Percentiles rank a stretch among this genome's conserved stretches.
phyloP scores from a whole-genome alignment of 2,113 vertebrate genomes.

The Melanotaenia duboulayi region DNA sequence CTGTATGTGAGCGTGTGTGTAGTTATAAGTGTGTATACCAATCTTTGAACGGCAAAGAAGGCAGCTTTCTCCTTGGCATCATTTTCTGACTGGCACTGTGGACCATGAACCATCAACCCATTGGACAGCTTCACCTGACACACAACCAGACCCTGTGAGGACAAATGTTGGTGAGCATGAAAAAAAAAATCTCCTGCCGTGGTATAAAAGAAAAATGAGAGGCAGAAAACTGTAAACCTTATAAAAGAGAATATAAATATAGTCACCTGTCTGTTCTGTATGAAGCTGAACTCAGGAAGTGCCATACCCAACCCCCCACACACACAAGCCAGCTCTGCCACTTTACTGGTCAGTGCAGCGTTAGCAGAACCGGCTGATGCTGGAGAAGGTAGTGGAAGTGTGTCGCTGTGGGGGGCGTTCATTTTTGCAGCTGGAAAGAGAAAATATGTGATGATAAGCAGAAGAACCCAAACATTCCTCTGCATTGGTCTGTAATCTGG shows the following conservation, averaged over 20 bases:
- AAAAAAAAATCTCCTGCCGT: not conserved
- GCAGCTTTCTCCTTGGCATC: slow-evolving; percentile 97
- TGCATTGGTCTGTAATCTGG: not conserved
- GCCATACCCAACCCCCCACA: slow-evolving; percentile 91
- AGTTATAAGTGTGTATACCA: slow-evolving; percentile 82
- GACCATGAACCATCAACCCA: slow-evolving; percentile 90
- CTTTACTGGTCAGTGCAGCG: slow-evolving; percentile 81
- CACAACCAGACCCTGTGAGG: slow-evolving; percentile 86
- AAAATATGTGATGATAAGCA: not conserved
- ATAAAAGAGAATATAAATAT: accelerated
- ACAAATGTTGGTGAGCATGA: not conserved
- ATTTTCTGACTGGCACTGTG: slow-evolving; percentile 91
- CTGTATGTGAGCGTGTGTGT: slow-evolving; percentile 8
- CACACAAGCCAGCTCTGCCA: slow-evolving; percentile 88
- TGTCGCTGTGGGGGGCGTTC: slow-evolving; percentile 81
- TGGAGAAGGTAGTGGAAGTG: slow-evolving; percentile 68
- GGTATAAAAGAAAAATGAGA: not conserved
- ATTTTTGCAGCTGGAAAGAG: slow-evolving; percentile 84
- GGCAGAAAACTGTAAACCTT: not conserved
- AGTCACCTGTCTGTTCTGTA: slow-evolving; percentile 90
- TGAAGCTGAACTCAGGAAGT: slow-evolving; percentile 91
- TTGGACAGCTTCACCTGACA: slow-evolving; percentile 95
- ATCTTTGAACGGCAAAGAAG: slow-evolving; percentile 90
- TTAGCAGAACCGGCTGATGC: slow-evolving; percentile 29
- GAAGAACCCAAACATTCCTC: not conserved